A percentile compares a stretch with the other conserved stretches of the same genome.
phyloP scores from a whole-genome alignment of 1,140 invertebrate species.

The Macrobrachium rosenbergii region DNA sequence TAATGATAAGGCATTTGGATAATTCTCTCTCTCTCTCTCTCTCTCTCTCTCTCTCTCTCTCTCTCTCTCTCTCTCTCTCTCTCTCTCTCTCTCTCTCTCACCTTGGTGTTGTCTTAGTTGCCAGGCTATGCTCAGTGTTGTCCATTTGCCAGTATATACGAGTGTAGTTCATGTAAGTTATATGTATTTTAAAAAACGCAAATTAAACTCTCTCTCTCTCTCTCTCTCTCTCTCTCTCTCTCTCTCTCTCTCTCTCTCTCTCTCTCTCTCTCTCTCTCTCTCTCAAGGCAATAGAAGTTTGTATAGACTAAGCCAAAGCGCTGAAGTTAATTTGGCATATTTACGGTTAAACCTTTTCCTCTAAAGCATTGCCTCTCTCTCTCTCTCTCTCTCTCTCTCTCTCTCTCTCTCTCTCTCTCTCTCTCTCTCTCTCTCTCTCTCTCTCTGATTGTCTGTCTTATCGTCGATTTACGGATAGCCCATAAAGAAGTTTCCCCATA shows the following conservation, averaged over 20 bases:
- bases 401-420: background rate
- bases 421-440: constrained; percentile 28
- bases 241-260: no score
- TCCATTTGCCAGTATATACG: background rate
- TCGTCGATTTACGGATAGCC: no score
- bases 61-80: constrained; percentile 29
- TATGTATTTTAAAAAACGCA: no score
- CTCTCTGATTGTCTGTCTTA: background rate
- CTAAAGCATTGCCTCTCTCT: background rate
- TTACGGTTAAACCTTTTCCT: background rate
- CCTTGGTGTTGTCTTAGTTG: background rate
- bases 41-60: constrained; percentile 28
- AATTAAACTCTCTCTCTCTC: no score
- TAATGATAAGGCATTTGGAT: no score
- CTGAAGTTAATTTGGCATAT: background rate
- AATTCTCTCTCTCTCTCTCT: background rate
- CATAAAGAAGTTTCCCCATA: no score
- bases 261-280: no score
- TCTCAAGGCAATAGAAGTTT: no score
- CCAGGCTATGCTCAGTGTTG: background rate
- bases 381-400: background rate
- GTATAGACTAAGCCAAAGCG: background rate
- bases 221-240: no score
- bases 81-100: constrained; percentile 33
- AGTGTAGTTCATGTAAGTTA: background rate